A percentile compares a stretch with the other conserved stretches of the same genome.
Conservation (phyloP, 2,113 vertebrate species). For the Alouatta palliata region DNA sequence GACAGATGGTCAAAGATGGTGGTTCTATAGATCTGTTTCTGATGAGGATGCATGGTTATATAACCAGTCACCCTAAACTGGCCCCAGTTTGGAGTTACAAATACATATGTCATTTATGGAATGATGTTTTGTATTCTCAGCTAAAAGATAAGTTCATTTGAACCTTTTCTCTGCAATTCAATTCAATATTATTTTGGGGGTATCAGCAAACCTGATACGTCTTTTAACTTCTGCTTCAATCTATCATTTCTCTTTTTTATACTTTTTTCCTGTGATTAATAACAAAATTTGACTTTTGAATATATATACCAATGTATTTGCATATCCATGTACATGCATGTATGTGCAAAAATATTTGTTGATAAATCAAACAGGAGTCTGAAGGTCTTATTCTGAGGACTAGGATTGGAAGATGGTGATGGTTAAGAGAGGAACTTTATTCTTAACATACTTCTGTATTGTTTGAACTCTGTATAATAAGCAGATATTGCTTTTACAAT, state of each 20-base stretch:
- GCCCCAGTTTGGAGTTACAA: neutral
- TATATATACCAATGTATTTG: neutral
- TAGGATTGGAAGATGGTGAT: neutral
- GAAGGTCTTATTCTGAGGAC: neutral
- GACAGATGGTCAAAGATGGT: neutral
- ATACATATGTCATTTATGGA: neutral
- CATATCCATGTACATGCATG: neutral
- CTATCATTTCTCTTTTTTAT: neutral
- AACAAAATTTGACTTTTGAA: neutral
- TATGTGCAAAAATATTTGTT: neutral
- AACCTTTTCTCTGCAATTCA: neutral
- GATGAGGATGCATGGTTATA: neutral
- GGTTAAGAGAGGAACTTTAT: neutral
- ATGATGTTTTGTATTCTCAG: neutral
- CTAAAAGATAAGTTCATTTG: neutral
- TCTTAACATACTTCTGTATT: neutral
- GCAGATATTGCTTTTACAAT: slow-evolving; percentile 46
- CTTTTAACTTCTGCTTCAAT: neutral
- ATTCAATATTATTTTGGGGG: neutral
- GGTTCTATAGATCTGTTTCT: neutral
- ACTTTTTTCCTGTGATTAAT: neutral
- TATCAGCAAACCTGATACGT: neutral
- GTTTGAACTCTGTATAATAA: slow-evolving; percentile 37
- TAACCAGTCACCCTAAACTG: neutral
- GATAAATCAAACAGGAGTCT: neutral